These are phyloP conservation scores for Globodera rostochiensis DNA, from an alignment of 1,140 invertebrate species.

Conservation along the genomic window DNA sequence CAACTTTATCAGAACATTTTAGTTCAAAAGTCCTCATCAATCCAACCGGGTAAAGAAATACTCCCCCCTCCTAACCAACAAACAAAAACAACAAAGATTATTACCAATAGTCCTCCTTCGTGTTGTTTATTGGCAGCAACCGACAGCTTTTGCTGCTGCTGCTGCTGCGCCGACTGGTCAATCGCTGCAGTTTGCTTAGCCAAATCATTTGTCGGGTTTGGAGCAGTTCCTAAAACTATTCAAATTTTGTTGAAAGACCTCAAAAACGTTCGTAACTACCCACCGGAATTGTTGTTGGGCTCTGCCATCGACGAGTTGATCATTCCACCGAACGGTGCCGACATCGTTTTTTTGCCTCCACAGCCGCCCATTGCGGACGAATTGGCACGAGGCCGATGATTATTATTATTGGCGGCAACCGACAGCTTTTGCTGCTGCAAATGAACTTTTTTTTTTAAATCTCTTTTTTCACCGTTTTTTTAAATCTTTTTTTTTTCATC, in stretches of 20 bases:
- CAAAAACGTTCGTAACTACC: no score
- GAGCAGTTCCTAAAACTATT: neutral
- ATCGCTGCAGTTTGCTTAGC: neutral
- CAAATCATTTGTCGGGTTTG: neutral
- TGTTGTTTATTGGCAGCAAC: no score
- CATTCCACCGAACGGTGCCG: no score
- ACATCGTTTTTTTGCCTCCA: neutral
- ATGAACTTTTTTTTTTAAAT: no score
- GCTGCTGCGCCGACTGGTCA: conserved; percentile 4
- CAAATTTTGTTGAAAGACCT: neutral
- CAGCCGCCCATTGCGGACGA: neutral
- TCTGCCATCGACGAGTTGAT: no score
- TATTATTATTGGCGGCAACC: no score
- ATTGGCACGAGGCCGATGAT: conserved; percentile 6
- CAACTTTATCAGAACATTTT: no score
- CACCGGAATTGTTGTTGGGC: no score
- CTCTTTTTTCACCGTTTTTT: no score
- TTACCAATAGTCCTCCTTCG: conserved; percentile 40
- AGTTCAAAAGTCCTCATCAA: neutral
- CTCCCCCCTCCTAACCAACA: neutral
- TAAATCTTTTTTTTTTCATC: no score
- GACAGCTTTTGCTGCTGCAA: no score
- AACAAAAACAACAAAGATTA: conserved; percentile 10
- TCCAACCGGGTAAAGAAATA: no score
- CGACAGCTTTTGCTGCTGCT: neutral